Conservation (phyloP, 2,888 invertebrate genomes). For the Crossocerus cetratus region DNA sequence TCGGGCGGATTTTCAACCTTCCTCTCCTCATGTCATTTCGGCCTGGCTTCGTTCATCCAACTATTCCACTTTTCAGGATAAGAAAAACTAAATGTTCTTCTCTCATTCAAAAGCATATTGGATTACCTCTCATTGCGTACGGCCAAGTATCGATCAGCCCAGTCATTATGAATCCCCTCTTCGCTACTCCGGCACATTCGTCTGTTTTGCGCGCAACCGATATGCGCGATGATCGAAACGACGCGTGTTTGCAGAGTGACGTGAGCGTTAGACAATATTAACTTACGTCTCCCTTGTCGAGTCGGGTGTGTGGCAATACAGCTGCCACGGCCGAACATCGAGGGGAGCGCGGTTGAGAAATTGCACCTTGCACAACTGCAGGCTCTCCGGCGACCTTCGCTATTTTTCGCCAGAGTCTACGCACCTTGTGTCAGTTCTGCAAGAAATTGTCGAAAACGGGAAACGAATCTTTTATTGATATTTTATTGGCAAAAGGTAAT, state of each 20-base stretch:
- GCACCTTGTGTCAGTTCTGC: too few species aligned
- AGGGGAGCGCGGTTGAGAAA: conserved; percentile 31
- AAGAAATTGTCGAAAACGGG: too few species aligned
- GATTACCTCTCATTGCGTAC: neutral
- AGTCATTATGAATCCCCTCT: neutral
- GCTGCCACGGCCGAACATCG: conserved; percentile 16
- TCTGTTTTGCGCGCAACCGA: neutral
- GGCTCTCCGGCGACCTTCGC: conserved; percentile 27
- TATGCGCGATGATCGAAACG: neutral
- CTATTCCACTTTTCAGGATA: too few species aligned
- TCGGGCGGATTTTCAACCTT: neutral
- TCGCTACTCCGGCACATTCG: neutral
- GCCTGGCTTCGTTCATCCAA: too few species aligned
- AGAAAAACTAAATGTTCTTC: neutral
- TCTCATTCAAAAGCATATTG: neutral
- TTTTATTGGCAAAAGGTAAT: too few species aligned
- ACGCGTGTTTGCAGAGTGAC: neutral
- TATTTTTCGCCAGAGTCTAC: neutral
- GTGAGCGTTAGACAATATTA: conserved; percentile 1
- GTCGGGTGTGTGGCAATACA: conserved; percentile 29
- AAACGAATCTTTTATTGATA: too few species aligned
- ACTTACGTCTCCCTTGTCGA: conserved; percentile 20
- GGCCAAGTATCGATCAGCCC: neutral
- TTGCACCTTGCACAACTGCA: conserved; percentile 18
- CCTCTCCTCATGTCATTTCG: too few species aligned